Base-by-base conservation (phyloP, 2,797 vertebrate genomes). In the Anguilla megastoma region DNA sequence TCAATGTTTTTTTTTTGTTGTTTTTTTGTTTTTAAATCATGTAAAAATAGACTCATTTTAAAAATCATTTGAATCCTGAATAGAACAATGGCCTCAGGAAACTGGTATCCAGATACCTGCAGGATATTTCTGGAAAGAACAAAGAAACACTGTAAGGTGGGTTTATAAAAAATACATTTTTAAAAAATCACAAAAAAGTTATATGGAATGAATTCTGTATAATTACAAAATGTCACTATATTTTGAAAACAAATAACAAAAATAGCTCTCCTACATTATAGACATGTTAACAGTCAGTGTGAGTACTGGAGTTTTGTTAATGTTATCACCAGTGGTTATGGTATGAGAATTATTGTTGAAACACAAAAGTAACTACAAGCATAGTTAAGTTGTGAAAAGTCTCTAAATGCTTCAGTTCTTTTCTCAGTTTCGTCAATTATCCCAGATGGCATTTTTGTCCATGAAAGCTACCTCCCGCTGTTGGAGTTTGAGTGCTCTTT, bases 71-170 rank as follows among this genome's bases (percentile, higher is more conserved):
- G n/a, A 16, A 16, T 18, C 7, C 24, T 33, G 27, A 56, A 58
- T 56, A 85, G 10, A 56, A 85, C 12, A 85, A 85, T 56, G 50
- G n/a, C 48, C 54, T 18, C 48, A 58, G 7, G 18, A 30, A 30
- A 30, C 24, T 10, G 52, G n/a, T 30, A 27, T 33, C 12, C 10
- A 6, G 41, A 4, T 18, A 80, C 18, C 18, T 45, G 16, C 14
- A 80, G 76, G 18, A 76, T 76, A 76, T 36, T 36, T 76, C 30
- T 76, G 71, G 36, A 80, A 45, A 80, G 76, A 80, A 79, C 16
- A 79, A 79, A 63, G 16, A 80, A 80, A 24, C 36, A 45, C 41
- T 48, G 16, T 21, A 45, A 36, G 30, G 14, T 7, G 33, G 6
- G 33, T 12, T 33, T 74, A 9, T 56, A 63, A 4, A 63, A 63